phyloP scores from a whole-genome alignment of 2,888 invertebrate genomes.

The Chrysodeixis includens region DNA sequence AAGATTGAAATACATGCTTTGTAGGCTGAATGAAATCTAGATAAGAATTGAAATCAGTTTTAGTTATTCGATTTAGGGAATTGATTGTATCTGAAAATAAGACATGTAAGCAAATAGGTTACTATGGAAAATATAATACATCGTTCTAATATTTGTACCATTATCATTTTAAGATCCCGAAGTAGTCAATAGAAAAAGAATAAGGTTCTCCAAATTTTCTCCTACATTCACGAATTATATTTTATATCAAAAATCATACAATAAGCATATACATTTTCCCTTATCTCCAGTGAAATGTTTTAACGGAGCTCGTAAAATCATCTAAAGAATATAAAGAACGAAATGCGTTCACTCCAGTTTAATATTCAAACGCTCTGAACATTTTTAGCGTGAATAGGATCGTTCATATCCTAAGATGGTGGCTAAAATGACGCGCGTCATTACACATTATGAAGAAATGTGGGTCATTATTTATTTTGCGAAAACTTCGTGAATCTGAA shows the following conservation, averaged over 20 bases:
- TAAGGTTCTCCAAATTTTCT: no score
- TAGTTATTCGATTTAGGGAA: background rate
- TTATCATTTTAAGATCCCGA: no score
- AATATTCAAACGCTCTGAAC: conserved; percentile 10
- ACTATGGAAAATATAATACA: no score
- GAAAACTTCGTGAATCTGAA: background rate
- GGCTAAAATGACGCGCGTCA: conserved; percentile 28
- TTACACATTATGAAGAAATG: conserved; percentile 23
- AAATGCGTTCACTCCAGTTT: background rate
- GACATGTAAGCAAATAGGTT: no score
- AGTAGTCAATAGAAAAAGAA: no score
- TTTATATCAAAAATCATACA: background rate
- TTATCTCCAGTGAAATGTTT: background rate
- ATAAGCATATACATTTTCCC: background rate
- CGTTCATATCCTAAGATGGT: conserved; percentile 7
- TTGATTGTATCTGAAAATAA: background rate
- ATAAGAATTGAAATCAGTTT: conserved; percentile 16
- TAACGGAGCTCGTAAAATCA: background rate
- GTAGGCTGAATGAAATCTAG: conserved; percentile 16
- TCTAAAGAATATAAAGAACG: conserved; percentile 17
- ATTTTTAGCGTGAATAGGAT: conserved; percentile 17
- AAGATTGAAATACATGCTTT: conserved; percentile 33
- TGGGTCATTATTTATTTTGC: background rate
- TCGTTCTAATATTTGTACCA: no score
- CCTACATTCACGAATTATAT: background rate